These are phyloP conservation scores for Kradibia gibbosae DNA, from an alignment of 1,140 invertebrate species.

Conservation along the genomic window DNA sequence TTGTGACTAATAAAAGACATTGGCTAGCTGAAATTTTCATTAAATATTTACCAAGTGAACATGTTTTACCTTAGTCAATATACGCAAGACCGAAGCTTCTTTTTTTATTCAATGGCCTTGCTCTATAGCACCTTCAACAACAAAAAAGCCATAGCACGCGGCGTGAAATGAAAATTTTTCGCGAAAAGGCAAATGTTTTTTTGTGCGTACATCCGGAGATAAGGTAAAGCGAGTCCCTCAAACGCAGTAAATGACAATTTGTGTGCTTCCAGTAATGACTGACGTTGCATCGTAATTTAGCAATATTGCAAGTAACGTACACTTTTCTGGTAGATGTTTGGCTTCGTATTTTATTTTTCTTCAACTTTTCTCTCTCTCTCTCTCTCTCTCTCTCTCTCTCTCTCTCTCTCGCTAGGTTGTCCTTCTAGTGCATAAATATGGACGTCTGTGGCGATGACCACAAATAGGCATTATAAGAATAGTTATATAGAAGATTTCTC, in stretches of 20 bases:
- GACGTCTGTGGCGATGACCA: background rate
- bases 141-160: background rate
- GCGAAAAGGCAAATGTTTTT: conserved; percentile 6
- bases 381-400: conserved; percentile 24
- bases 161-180: conserved; percentile 43
- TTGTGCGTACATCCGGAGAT: conserved; percentile 3
- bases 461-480: background rate
- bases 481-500: background rate
- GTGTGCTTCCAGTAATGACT: conserved; percentile 34
- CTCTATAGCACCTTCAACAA: conserved; percentile 15
- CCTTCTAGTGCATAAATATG: conserved; percentile 25
- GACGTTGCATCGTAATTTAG: conserved; percentile 46
- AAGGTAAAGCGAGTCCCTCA: conserved; percentile 10
- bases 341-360: conserved; percentile 11
- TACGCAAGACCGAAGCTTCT: conserved; percentile 14
- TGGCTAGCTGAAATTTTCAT: background rate
- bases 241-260: conserved; percentile 34
- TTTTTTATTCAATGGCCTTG: conserved; percentile 22
- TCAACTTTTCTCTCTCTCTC: background rate
- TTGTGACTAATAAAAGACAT: background rate
- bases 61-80: background rate
- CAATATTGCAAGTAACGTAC: conserved; percentile 36
- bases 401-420: conserved; percentile 35
- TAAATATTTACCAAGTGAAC: background rate
- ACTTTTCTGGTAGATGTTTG: conserved; percentile 27